Evolutionary conservation across 2,113 vertebrate genomes (phyloP).

Genomic region (Aldabrachelys gigantea): DNA sequence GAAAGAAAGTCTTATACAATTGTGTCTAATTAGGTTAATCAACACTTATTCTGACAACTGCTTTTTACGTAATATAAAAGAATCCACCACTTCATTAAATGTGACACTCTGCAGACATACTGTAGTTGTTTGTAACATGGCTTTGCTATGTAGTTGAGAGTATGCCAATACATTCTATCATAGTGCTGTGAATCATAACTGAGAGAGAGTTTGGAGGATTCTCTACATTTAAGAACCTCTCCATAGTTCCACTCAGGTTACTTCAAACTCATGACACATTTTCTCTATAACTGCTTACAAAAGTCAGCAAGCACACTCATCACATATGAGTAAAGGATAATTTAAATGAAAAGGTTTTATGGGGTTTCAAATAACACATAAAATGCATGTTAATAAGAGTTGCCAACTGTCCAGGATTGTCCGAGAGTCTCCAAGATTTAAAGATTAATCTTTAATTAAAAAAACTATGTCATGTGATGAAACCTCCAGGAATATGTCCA

Average conservation of each 20-base stretch:
- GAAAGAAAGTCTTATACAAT: constrained; percentile 18
- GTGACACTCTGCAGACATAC: background rate
- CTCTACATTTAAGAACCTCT: background rate
- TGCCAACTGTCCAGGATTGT: too few species aligned
- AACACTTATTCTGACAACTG: constrained; percentile 50
- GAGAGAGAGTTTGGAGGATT: background rate
- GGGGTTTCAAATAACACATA: background rate
- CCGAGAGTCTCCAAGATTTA: too few species aligned
- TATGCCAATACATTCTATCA: background rate
- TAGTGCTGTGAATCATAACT: background rate
- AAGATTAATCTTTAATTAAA: too few species aligned
- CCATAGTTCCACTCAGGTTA: background rate
- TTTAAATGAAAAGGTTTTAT: background rate
- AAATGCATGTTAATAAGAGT: background rate
- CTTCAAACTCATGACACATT: background rate
- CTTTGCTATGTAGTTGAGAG: background rate
- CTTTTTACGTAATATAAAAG: constrained; percentile 61
- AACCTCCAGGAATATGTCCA: too few species aligned
- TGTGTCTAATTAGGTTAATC: constrained; percentile 50
- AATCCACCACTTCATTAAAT: constrained; percentile 50
- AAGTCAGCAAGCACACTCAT: background rate
- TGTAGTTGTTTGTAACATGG: background rate
- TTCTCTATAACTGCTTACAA: background rate
- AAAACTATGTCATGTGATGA: too few species aligned
- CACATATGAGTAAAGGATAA: background rate